These are phyloP conservation scores for Tylochromis polylepis DNA, from an alignment of 2,113 vertebrate species.

Conservation along the genomic window DNA sequence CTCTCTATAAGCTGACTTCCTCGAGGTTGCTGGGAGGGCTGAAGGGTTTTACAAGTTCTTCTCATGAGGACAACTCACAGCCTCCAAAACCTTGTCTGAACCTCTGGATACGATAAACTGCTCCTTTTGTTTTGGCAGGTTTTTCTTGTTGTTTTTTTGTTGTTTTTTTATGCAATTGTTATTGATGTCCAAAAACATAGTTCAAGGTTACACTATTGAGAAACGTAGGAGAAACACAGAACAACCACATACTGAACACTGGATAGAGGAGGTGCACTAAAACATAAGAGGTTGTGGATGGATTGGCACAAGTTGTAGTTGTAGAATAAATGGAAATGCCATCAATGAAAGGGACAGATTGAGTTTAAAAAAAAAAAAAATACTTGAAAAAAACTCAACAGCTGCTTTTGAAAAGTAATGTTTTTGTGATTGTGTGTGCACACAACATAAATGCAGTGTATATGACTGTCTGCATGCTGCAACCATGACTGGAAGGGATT, in stretches of 20 bases:
- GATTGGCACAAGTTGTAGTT: not conserved
- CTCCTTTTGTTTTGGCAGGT: not conserved
- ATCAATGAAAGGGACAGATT: not conserved
- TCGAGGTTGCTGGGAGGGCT: slow-evolving; percentile 5
- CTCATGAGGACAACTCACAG: not conserved
- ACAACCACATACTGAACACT: not conserved
- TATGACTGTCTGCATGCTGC: not conserved
- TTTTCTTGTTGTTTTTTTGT: too few relatives aligned
- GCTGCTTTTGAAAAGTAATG: not conserved
- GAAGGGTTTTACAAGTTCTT: slow-evolving; percentile 41
- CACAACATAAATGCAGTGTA: not conserved
- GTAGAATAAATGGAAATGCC: not conserved
- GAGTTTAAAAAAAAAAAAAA: too few relatives aligned
- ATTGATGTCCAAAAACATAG: not conserved
- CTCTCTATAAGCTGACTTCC: slow-evolving; percentile 13
- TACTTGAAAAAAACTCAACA: not conserved
- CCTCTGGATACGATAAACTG: not conserved
- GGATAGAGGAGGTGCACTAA: not conserved
- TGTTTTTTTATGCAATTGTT: not conserved
- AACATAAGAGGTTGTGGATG: not conserved
- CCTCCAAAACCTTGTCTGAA: slow-evolving; percentile 19
- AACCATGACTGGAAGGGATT: not conserved
- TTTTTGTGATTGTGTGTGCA: not conserved
- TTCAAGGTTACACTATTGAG: not conserved
- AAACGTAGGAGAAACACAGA: not conserved